Evolutionary conservation across 2,797 vertebrate genomes (phyloP), one percentile per base, ranked within the genome.

Genomic region (Protonibea diacanthus): DNA sequence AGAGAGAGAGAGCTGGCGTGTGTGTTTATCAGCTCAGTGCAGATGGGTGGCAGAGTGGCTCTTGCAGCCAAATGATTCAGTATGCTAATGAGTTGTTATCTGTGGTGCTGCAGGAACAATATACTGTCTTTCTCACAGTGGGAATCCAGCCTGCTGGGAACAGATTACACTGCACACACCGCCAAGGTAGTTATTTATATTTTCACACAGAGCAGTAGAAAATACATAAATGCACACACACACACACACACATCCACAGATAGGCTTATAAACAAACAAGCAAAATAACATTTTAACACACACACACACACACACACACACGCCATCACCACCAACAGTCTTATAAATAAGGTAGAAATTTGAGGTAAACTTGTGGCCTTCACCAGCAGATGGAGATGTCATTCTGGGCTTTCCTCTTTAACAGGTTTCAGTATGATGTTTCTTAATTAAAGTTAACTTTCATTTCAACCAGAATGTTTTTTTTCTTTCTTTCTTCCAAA

Each of bases 1-100:
- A 33, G 29, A 33, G 53, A 47, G 75, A 25, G 25, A 27, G 9
- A 65, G 70, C 42, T 52, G 23, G 58, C 29, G 88, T 80, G 87
- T 74, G 86, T 92, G 91, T 94, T 95, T 94, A 95, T 94, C 94
- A 94, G 94, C 88, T 90, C 90, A 60, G 89, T 93, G 92, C 94
- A 95, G 94, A 93, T 95, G 94, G 93, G 92, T 94, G 93, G 94
- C 91, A 93, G 93, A 94, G 92, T 93, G 92, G 91, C 94, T 94
- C 93, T 94, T 89, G 92, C 93, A 94, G 93, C 93, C 94, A 95
- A 94, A 94, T 93, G 92, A 94, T 95, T 95, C 93, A 93, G 93
- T 95, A 95, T 95, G 94, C 93, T 94, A 95, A 95, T 95, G 91
- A 94, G 92, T 92, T 94, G 92, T 94, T 95, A 95, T 95, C 94